A percentile compares a stretch with the other conserved stretches of the same genome.
Evolutionary conservation across 2,888 invertebrate species (phyloP).

Genomic region (Pammene aurita): DNA sequence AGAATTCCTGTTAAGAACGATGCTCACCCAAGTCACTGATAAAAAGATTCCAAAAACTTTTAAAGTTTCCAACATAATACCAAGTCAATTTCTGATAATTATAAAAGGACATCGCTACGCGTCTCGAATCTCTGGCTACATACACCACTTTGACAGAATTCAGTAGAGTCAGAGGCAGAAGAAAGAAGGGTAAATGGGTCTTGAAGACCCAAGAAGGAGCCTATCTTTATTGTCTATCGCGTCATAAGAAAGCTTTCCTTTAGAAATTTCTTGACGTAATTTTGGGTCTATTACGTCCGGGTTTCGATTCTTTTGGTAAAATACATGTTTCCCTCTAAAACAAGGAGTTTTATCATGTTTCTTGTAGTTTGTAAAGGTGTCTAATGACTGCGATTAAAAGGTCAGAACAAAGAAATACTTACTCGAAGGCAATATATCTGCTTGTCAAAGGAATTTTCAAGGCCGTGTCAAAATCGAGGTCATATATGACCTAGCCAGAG

Average conservation of each 20-base stretch:
- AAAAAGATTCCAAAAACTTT: conserved; percentile 83
- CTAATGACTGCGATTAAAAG: too few relatives aligned
- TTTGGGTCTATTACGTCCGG: not conserved
- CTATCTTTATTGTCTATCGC: not conserved
- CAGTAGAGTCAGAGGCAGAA: conserved; percentile 22
- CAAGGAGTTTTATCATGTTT: not conserved
- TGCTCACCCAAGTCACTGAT: conserved; percentile 80
- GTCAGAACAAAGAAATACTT: conserved; percentile 4
- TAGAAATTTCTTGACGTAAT: not conserved
- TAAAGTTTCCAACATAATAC: conserved; percentile 83
- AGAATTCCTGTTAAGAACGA: too few relatives aligned
- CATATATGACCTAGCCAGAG: conserved; percentile 6
- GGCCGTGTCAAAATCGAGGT: conserved; percentile 59
- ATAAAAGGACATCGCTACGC: conserved; percentile 88
- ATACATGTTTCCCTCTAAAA: not conserved
- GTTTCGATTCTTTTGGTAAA: not conserved
- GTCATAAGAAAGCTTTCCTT: not conserved
- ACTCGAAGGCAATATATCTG: conserved; percentile 85
- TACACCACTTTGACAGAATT: conserved; percentile 63
- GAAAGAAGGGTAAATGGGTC: conserved; percentile 29
- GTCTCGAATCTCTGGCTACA: conserved; percentile 89
- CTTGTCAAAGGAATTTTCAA: conserved; percentile 70
- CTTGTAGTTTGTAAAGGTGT: too few relatives aligned
- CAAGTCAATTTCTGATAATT: conserved; percentile 85
- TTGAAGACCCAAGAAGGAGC: conserved; percentile 29